phyloP scores from a whole-genome alignment of 2,113 vertebrate species.

The Hemicordylus capensis region DNA sequence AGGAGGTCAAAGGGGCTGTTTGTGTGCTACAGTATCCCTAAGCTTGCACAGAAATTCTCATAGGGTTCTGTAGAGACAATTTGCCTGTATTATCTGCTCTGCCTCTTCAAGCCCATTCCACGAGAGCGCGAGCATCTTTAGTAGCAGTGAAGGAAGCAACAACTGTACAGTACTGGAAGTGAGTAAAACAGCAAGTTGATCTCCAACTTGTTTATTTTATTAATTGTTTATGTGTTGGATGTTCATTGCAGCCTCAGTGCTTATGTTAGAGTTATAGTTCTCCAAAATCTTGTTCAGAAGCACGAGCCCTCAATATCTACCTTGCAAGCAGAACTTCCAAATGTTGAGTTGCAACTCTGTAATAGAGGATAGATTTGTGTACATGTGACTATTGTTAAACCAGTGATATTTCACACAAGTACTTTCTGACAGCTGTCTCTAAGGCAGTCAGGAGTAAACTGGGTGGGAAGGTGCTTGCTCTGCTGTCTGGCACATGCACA shows the following conservation, averaged over 20 bases:
- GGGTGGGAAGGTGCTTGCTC: background rate
- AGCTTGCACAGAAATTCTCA: background rate
- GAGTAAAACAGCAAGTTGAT: too few species aligned
- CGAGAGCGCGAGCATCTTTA: background rate
- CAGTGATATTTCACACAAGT: background rate
- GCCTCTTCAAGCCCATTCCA: background rate
- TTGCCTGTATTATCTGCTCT: background rate
- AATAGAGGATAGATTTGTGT: background rate
- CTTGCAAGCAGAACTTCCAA: background rate
- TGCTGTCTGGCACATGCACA: background rate
- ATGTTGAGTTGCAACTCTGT: background rate
- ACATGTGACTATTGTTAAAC: background rate
- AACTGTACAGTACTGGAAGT: too few species aligned
- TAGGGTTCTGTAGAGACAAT: background rate
- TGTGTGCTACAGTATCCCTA: too few species aligned
- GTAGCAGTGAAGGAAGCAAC: background rate
- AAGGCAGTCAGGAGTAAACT: background rate
- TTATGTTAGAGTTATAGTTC: background rate
- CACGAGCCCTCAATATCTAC: background rate
- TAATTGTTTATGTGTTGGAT: background rate
- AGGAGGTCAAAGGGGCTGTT: background rate
- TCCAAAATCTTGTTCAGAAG: background rate
- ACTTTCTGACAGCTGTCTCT: background rate
- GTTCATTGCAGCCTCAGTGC: background rate
- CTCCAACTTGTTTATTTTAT: too few species aligned